A percentile compares a stretch with the other conserved stretches of the same genome.
phyloP scores from a whole-genome alignment of 2,888 invertebrate genomes.

The Syritta pipiens region DNA sequence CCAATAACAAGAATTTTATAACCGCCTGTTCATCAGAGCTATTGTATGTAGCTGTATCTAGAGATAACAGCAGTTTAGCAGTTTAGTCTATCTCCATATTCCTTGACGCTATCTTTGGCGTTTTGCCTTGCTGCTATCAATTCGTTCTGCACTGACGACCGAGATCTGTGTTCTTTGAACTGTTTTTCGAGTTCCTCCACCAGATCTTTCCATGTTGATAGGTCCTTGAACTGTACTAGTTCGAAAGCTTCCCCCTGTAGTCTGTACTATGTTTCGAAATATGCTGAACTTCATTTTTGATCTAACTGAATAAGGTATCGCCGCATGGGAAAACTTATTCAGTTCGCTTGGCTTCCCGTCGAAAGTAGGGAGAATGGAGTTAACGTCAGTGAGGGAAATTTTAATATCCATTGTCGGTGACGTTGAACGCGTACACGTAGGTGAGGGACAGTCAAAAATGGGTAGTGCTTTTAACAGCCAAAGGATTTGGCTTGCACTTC shows the following conservation, averaged over 20 bases:
- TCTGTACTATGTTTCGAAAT: neutral
- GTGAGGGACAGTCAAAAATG: too few relatives aligned
- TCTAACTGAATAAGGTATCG: neutral
- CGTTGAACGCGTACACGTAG: too few relatives aligned
- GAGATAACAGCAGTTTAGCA: neutral
- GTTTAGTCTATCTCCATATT: neutral
- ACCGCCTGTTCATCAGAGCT: neutral
- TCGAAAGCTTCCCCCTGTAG: neutral
- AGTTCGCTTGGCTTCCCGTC: neutral
- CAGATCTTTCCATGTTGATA: neutral
- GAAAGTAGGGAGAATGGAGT: neutral
- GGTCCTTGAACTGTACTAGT: neutral
- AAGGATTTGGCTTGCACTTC: too few relatives aligned
- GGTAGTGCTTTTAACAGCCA: too few relatives aligned
- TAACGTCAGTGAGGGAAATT: neutral
- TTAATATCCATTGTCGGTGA: too few relatives aligned
- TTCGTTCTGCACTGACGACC: neutral
- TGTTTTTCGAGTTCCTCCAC: neutral
- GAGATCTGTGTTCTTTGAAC: slow-evolving; percentile 1
- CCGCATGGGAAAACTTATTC: neutral
- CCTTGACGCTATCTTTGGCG: neutral
- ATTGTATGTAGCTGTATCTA: neutral
- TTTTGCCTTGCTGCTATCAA: neutral
- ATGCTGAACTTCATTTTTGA: neutral
- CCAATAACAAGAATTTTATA: neutral